These are phyloP conservation scores for Oncorhynchus tshawytscha DNA, from an alignment of 2,113 vertebrate species.

Conservation along the genomic window DNA sequence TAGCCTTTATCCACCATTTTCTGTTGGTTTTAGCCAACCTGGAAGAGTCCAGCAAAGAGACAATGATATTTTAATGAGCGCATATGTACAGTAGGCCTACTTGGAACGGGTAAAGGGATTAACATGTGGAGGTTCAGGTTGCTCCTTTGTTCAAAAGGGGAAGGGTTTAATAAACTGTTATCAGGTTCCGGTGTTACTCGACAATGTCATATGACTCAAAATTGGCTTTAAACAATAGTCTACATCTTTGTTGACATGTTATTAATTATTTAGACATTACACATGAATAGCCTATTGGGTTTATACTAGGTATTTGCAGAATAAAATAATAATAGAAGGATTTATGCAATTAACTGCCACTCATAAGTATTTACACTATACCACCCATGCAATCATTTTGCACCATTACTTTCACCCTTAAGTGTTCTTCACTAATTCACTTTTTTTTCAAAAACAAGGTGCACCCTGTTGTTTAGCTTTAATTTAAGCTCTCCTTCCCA, in stretches of 20 bases:
- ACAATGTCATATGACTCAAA: too few species aligned
- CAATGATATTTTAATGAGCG: background rate
- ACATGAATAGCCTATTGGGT: too few species aligned
- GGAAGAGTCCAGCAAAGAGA: conserved; percentile 34
- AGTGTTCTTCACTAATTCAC: background rate
- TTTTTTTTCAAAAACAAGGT: background rate
- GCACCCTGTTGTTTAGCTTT: background rate
- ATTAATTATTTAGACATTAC: too few species aligned
- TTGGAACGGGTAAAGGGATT: background rate
- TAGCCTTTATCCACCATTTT: background rate
- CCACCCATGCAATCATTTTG: background rate
- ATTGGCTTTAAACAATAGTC: too few species aligned
- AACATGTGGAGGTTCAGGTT: background rate
- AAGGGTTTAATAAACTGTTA: background rate
- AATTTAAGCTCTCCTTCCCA: background rate
- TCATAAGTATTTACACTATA: background rate
- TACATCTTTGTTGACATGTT: too few species aligned
- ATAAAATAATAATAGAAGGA: background rate
- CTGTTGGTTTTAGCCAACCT: background rate
- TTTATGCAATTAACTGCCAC: background rate
- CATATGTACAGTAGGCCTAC: background rate
- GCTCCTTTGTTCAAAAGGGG: background rate
- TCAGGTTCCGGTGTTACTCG: too few species aligned
- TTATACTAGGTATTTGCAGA: background rate
- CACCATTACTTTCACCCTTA: background rate